A percentile compares a stretch with the other conserved stretches of the same genome.
Evolutionary conservation across 2,888 invertebrate species (phyloP).

Genomic region (Itoplectis maculator): DNA sequence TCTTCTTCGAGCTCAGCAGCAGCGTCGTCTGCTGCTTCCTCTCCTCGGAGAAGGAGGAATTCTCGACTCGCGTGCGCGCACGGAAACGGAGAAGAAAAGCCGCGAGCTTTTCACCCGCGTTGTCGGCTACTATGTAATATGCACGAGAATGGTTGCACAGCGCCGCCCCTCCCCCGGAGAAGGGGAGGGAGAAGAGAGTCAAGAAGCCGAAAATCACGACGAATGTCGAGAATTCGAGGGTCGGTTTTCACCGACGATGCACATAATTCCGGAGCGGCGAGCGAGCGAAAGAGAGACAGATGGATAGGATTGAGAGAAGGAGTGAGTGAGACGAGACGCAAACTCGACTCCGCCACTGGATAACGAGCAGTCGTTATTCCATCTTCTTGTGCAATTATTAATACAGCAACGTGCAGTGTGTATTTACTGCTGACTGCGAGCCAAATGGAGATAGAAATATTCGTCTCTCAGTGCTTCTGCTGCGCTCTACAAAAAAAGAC

Average conservation of each 20-base stretch:
- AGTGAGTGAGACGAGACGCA: conserved; percentile 40
- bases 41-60: neutral
- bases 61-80: neutral
- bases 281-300: conserved; percentile 46
- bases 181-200: conserved; percentile 53
- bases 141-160: conserved; percentile 50
- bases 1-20: neutral
- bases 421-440: conserved; percentile 8
- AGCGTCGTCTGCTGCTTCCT: neutral
- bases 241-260: conserved; percentile 44
- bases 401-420: conserved; percentile 29
- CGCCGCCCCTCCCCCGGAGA: conserved; percentile 34
- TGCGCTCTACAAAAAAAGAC: neutral
- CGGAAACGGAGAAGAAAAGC: conserved; percentile 15
- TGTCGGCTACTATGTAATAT: conserved; percentile 36
- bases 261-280: conserved; percentile 30
- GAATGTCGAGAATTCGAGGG: conserved; percentile 63
- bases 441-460: conserved; percentile 25
- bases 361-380: conserved; percentile 63
- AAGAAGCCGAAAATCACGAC: conserved; percentile 65
- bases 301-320: no score
- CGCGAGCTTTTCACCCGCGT: conserved; percentile 31
- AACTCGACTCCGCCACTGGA: conserved; percentile 51
- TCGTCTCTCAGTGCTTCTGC: neutral
- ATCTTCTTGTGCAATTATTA: conserved; percentile 53